Base-by-base conservation (phyloP, 2,113 vertebrate species). In the Rallus limicola region DNA sequence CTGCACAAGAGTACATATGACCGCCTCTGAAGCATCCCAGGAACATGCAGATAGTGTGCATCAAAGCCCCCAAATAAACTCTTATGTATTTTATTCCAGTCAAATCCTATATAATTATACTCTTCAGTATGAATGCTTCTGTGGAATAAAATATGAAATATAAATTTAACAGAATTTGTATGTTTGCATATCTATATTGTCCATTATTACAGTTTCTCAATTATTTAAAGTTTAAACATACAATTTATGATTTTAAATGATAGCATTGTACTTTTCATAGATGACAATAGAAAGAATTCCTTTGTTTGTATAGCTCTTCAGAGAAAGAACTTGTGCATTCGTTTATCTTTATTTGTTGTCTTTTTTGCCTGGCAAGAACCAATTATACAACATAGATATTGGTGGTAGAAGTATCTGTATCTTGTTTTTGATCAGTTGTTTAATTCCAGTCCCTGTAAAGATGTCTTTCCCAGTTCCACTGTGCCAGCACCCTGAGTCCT, bases 251-350 rank as follows among this genome's bases (percentile, higher is more conserved):
- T 92, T 76, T 78, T 75, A 34, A 72, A 63, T 0, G 5, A n/a
- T 7, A 46, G 5, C 6, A 25, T 28, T 63, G 5, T 1, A 1
- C 20, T 67, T 62, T 74, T 85, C 1, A 1, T 40, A 60, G 25
- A 16, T 5, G 3, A 60, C 10, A 59, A 20, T 1, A 56, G 8
- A 40, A 88, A 74, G 53, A 33, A 10, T 5, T 90, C 9, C 52
- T 84, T 70, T 74, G 34, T 9, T 83, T 67, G 29, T 53, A 20
- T 9, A 68, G 29, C 4, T 76, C 50, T 81, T 10, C 36, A 76
- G 58, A 81, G 40, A 62, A 92, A 40, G 16, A 56, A 2, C 13
- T 65, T 17, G 36, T 48, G 8, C 11, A 36, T 44, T 44, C 42
- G 3, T 55, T 92, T 80, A 18, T 34, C 10, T 74, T 34, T 15